Evolutionary conservation across 1,140 invertebrate species (phyloP).

Genomic region (Diuraphis noxia): DNA sequence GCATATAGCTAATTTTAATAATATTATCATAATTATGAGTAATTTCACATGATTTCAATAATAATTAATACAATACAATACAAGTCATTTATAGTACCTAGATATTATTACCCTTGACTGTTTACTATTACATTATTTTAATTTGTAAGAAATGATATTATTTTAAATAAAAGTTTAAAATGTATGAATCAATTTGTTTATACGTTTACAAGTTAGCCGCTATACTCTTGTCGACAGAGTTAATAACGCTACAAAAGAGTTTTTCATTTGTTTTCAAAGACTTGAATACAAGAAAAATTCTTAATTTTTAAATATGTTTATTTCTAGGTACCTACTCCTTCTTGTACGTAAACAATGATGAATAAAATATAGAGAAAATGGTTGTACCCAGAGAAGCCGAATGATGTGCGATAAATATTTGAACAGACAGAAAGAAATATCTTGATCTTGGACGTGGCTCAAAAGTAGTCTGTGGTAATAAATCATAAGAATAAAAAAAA

Average conservation of each 20-base stretch:
- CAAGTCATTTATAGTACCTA: no score
- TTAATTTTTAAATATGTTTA: slow-evolving; percentile 20
- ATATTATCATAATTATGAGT: not conserved
- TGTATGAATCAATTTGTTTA: not conserved
- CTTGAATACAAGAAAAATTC: not conserved
- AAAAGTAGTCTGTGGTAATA: slow-evolving; percentile 11
- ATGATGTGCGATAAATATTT: slow-evolving; percentile 36
- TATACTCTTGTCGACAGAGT: not conserved
- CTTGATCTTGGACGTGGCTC: not conserved
- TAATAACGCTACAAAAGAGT: not conserved
- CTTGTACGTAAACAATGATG: not conserved
- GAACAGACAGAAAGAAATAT: slow-evolving; percentile 32
- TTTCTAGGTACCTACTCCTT: not conserved
- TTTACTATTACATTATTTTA: not conserved
- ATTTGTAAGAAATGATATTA: not conserved
- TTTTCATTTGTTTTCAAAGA: slow-evolving; percentile 14
- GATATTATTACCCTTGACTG: not conserved
- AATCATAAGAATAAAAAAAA: slow-evolving; percentile 16
- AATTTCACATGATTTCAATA: not conserved
- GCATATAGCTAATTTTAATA: not conserved
- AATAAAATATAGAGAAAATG: not conserved
- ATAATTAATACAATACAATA: no score
- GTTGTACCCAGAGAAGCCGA: not conserved
- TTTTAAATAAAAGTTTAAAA: slow-evolving; percentile 1
- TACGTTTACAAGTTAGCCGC: not conserved